Conservation (phyloP, 2,888 invertebrate genomes). For the Morpho helenor region DNA sequence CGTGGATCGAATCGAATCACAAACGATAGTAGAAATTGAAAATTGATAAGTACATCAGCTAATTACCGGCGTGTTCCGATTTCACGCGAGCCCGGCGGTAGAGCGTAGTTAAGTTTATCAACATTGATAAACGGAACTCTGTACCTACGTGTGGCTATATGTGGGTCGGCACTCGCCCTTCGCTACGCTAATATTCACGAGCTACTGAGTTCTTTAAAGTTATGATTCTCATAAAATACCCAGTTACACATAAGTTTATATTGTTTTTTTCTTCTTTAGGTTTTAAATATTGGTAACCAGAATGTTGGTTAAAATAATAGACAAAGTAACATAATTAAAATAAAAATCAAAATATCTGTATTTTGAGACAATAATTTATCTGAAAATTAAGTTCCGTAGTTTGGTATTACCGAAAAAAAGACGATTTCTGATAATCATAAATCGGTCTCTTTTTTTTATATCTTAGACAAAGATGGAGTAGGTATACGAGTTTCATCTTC, state of each 20-base stretch:
- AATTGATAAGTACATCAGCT: conserved; percentile 21
- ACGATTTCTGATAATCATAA: no score
- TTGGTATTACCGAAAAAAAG: no score
- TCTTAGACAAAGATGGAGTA: no score
- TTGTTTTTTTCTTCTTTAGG: no score
- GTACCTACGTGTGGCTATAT: background rate
- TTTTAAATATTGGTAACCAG: no score
- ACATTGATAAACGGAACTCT: conserved; percentile 39
- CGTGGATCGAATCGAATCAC: background rate
- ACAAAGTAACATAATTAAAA: no score
- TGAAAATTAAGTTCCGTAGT: no score
- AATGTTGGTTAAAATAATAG: no score
- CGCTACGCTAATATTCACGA: conserved; percentile 34
- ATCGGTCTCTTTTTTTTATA: no score
- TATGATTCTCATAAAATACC: background rate
- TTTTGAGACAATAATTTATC: no score
- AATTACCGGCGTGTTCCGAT: conserved; percentile 44
- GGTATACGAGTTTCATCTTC: no score
- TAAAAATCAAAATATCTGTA: no score
- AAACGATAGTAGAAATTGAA: conserved; percentile 6
- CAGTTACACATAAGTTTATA: background rate
- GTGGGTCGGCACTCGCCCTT: conserved; percentile 18
- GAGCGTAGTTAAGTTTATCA: conserved; percentile 46
- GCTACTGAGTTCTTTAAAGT: conserved; percentile 1
- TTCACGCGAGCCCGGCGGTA: conserved; percentile 48